phyloP scores from a whole-genome alignment of 2,113 vertebrate genomes.

The Zosterops pallidus region DNA sequence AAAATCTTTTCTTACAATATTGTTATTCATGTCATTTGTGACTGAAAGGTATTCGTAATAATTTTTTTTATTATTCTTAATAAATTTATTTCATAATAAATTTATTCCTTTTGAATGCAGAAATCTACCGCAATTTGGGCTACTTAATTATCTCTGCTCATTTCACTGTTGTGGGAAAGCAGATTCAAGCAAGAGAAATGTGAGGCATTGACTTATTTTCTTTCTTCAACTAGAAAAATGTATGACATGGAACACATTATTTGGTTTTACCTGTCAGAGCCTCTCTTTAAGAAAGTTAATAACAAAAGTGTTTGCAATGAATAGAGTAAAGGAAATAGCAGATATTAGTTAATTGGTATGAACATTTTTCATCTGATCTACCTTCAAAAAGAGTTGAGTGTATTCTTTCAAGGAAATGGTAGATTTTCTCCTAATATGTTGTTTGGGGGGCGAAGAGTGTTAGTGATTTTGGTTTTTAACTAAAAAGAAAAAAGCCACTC shows the following conservation, averaged over 20 bases:
- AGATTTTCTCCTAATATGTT: background rate
- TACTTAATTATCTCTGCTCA: background rate
- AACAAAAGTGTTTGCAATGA: background rate
- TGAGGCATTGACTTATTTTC: accelerated
- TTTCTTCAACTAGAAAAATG: background rate
- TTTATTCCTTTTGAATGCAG: background rate
- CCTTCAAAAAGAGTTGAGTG: background rate
- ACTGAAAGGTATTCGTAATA: background rate
- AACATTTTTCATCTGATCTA: background rate
- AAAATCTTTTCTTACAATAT: background rate
- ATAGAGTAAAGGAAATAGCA: background rate
- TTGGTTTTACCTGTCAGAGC: background rate
- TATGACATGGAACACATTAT: accelerated
- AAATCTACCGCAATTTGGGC: background rate
- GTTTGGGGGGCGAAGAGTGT: accelerated
- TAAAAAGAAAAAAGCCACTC: background rate
- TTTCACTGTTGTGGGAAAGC: background rate
- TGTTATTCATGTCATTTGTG: background rate
- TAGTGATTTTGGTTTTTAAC: accelerated
- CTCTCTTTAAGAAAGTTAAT: background rate
- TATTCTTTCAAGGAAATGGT: background rate
- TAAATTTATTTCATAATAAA: background rate
- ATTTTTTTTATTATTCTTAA: background rate
- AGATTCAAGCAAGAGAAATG: background rate
- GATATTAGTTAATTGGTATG: background rate